phyloP scores from a whole-genome alignment of 2,888 invertebrate species.

The Pseudococcus longispinus region DNA sequence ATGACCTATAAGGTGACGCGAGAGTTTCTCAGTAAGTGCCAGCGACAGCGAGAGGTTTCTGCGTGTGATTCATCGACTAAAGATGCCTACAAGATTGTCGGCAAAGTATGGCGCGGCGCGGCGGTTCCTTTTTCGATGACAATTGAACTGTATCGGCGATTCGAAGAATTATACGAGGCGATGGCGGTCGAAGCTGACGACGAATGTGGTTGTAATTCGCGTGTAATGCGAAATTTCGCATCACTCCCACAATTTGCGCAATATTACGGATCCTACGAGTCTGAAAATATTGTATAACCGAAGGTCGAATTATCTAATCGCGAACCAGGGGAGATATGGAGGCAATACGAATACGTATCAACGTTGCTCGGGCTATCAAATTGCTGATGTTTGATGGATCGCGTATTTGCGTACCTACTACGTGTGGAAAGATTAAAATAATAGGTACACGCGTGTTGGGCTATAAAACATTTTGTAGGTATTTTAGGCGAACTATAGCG shows the following conservation, averaged over 20 bases:
- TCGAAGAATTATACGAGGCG: background rate
- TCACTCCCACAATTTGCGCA: conserved; percentile 12
- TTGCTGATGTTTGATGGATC: background rate
- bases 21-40: background rate
- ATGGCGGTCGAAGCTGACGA: background rate
- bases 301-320: conserved; percentile 22
- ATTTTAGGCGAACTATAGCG: conserved; percentile 17
- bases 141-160: background rate
- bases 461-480: conserved; percentile 41
- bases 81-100: too few species aligned
- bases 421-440: conserved; percentile 8
- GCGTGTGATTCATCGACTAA: background rate
- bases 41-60: background rate
- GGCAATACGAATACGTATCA: too few species aligned
- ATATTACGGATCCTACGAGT: background rate
- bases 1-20: conserved; percentile 24
- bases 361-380: background rate
- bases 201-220: background rate
- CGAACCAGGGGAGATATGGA: too few species aligned
- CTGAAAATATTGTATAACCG: background rate
- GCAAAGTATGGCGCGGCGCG: background rate
- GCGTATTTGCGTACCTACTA: background rate
- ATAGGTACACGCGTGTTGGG: conserved; percentile 48
- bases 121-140: background rate
- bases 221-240: background rate